Conservation (phyloP, 2,888 invertebrate genomes). For the Hydroisotoma schaefferi region DNA sequence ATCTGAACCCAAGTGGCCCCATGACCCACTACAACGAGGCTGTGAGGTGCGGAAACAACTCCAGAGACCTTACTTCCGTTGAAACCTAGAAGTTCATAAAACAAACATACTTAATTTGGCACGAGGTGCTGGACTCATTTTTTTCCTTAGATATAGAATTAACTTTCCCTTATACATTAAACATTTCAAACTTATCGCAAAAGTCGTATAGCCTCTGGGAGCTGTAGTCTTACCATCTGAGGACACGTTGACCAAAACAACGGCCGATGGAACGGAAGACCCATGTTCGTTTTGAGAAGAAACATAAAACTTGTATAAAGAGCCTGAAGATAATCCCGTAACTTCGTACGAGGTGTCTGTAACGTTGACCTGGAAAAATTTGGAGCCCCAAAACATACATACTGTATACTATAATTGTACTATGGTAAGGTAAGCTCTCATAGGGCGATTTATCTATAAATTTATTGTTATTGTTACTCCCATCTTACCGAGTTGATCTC, state of each 20-base stretch:
- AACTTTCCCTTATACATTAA: too few species aligned
- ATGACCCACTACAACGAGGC: slow-evolving; percentile 70
- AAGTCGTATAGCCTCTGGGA: too few species aligned
- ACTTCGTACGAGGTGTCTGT: slow-evolving; percentile 62
- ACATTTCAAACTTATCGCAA: too few species aligned
- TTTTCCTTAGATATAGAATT: too few species aligned
- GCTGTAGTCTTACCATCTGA: slow-evolving; percentile 50
- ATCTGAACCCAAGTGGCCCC: slow-evolving; percentile 78
- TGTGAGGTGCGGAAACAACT: slow-evolving; percentile 76
- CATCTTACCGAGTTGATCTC: slow-evolving; percentile 33
- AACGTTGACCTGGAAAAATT: slow-evolving; percentile 60
- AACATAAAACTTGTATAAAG: slow-evolving; percentile 75
- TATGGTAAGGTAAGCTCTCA: background rate
- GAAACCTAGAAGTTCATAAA: slow-evolving; percentile 50
- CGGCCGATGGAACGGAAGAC: slow-evolving; percentile 74
- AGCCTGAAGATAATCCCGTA: slow-evolving; percentile 63
- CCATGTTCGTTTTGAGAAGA: slow-evolving; percentile 73
- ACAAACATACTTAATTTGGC: too few species aligned
- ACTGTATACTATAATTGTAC: background rate
- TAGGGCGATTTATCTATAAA: background rate
- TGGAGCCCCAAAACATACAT: background rate
- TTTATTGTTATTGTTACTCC: background rate
- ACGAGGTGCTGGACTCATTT: too few species aligned
- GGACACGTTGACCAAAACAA: slow-evolving; percentile 69
- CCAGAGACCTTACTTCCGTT: slow-evolving; percentile 58